A percentile compares a stretch with the other conserved stretches of the same genome.
These are phyloP conservation scores for Chlorocebus sabaeus DNA, from an alignment of 2,113 vertebrate species.

Conservation along the genomic window DNA sequence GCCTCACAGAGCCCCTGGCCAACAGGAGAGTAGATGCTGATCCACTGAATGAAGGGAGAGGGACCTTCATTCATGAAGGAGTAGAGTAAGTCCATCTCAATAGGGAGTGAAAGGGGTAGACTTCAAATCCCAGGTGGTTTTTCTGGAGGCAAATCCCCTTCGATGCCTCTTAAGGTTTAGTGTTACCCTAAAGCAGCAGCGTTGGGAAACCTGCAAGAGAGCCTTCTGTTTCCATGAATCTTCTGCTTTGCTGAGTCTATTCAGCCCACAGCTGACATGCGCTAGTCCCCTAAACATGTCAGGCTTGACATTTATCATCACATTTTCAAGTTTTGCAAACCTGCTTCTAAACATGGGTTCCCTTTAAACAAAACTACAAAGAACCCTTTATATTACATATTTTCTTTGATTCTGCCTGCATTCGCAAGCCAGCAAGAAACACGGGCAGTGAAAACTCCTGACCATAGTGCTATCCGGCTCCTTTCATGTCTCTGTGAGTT, in stretches of 20 bases:
- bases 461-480: not conserved
- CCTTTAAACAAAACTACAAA: conserved; percentile 37
- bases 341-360: not conserved
- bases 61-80: not conserved
- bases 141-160: not conserved
- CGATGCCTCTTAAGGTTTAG: not conserved
- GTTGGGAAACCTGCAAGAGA: not conserved
- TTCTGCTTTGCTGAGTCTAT: not conserved
- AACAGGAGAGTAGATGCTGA: not conserved
- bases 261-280: not conserved
- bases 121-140: not conserved
- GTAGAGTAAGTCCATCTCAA: not conserved
- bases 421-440: not conserved
- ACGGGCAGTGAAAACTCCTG: not conserved
- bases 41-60: not conserved
- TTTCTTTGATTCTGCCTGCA: not conserved
- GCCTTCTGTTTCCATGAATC: no score
- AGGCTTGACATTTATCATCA: not conserved
- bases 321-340: not conserved
- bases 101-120: not conserved
- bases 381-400: not conserved
- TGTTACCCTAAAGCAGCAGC: not conserved
- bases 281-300: not conserved
- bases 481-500: not conserved
- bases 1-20: not conserved